phyloP scores from a whole-genome alignment of 1,140 invertebrate genomes.

The Contarinia nasturtii region DNA sequence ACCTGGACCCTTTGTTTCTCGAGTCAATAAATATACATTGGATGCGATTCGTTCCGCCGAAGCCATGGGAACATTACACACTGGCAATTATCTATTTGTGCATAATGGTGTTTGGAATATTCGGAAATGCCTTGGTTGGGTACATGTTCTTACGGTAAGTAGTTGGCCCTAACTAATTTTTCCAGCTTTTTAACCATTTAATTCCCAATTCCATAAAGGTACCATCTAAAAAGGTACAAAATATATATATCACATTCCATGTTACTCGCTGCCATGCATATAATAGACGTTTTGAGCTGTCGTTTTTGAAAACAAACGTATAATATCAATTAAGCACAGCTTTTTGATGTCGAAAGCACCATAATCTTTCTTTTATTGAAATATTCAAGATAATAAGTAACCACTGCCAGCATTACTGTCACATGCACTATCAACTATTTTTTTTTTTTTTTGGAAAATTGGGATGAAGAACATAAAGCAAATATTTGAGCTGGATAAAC shows the following conservation, averaged over 20 bases:
- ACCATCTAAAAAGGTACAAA: background rate
- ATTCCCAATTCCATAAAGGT: background rate
- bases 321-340: background rate
- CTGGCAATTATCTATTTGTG: conserved; percentile 36
- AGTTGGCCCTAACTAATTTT: background rate
- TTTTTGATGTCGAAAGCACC: too few species aligned
- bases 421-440: too few species aligned
- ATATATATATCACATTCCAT: background rate
- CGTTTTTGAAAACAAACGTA: background rate
- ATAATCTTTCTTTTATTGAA: too few species aligned
- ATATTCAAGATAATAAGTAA: too few species aligned
- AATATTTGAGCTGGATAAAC: too few species aligned
- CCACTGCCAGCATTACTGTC: too few species aligned
- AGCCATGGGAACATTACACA: conserved; percentile 27
- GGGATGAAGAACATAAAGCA: too few species aligned
- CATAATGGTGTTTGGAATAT: conserved; percentile 35
- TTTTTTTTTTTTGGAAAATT: too few species aligned
- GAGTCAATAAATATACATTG: conserved; percentile 41
- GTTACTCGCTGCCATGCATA: too few species aligned
- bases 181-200: background rate
- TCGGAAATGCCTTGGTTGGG: conserved; percentile 43
- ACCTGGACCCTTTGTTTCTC: conserved; percentile 33
- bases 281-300: background rate
- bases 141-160: conserved; percentile 42
- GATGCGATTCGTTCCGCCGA: conserved; percentile 38